A percentile compares a stretch with the other conserved stretches of the same genome.
Conservation (phyloP, 2,888 invertebrate species). For the Xylocampa areola region DNA sequence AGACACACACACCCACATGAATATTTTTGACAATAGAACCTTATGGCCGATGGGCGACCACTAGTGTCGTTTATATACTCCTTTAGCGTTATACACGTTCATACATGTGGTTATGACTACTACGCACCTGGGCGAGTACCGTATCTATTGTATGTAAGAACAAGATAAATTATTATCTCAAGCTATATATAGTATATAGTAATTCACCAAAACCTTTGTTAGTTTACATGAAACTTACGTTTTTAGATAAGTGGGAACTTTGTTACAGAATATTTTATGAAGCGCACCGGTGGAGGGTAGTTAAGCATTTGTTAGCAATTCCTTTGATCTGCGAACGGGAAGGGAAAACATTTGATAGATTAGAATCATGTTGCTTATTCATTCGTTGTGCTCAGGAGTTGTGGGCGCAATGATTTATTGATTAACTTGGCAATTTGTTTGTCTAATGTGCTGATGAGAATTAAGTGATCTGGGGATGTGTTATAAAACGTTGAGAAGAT, state of each 20-base stretch:
- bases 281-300: constrained; percentile 17
- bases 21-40: too few species aligned
- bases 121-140: too few species aligned
- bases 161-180: neutral
- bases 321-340: constrained; percentile 44
- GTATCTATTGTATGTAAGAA: too few species aligned
- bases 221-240: constrained; percentile 2
- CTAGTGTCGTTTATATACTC: too few species aligned
- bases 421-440: neutral
- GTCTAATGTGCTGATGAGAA: neutral
- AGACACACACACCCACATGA: too few species aligned
- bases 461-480: neutral
- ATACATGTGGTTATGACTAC: too few species aligned
- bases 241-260: constrained; percentile 12
- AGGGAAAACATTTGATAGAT: constrained; percentile 48
- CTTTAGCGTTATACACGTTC: too few species aligned
- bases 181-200: too few species aligned
- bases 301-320: constrained; percentile 42
- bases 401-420: constrained; percentile 18
- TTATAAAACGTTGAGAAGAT: too few species aligned
- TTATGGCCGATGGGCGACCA: too few species aligned
- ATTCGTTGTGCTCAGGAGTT: constrained; percentile 12
- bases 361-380: constrained; percentile 39
- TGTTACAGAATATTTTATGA: constrained; percentile 43
- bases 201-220: constrained; percentile 14